Evolutionary conservation across 2,797 vertebrate species (phyloP).

Genomic region (Poecilia velifera): DNA sequence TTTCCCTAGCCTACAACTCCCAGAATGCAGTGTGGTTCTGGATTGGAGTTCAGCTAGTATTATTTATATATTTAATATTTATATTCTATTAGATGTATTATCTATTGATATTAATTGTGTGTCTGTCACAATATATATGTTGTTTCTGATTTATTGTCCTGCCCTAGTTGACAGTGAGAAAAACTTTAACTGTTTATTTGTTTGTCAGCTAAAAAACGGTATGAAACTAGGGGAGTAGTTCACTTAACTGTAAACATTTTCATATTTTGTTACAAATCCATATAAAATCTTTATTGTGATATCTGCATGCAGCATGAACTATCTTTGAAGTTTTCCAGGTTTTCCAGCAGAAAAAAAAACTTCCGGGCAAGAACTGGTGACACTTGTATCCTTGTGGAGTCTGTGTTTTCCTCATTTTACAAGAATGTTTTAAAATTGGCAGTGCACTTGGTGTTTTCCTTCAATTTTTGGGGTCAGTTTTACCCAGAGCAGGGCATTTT

Average conservation of each 20-base stretch:
- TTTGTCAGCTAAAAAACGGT: not conserved
- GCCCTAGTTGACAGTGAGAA: not conserved
- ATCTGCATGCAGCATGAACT: not conserved
- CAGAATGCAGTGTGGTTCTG: too few species aligned
- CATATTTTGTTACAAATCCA: not conserved
- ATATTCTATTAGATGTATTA: too few species aligned
- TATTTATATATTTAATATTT: too few species aligned
- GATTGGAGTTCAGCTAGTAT: too few species aligned
- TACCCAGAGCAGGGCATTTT: conserved; percentile 49
- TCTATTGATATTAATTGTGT: too few species aligned
- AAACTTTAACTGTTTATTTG: not conserved
- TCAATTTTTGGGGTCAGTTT: conserved; percentile 52
- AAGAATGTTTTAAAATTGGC: conserved; percentile 48
- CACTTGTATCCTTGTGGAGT: conserved; percentile 39
- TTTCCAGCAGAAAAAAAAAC: not conserved
- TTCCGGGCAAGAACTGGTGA: conserved; percentile 4
- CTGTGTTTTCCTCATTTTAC: conserved; percentile 41
- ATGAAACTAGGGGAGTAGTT: not conserved
- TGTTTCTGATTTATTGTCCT: too few species aligned
- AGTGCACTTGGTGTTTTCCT: conserved; percentile 55
- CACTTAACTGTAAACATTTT: not conserved
- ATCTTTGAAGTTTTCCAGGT: not conserved
- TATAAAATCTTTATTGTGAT: not conserved
- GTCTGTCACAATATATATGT: too few species aligned
- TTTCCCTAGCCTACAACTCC: too few species aligned